A percentile compares a stretch with the other conserved stretches of the same genome.
These are phyloP conservation scores for Lithosia quadra DNA, from an alignment of 2,888 invertebrate genomes.

Conservation along the genomic window DNA sequence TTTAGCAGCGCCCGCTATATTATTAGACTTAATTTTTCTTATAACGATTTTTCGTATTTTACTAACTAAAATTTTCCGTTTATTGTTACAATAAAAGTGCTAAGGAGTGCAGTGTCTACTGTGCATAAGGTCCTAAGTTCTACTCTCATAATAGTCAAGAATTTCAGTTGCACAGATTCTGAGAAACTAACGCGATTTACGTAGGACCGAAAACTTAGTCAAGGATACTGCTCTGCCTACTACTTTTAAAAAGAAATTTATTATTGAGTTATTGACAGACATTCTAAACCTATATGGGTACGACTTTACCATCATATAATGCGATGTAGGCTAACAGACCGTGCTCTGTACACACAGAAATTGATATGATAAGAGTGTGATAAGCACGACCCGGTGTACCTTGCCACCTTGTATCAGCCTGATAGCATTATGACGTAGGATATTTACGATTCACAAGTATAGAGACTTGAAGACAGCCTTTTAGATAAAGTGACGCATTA, in stretches of 20 bases:
- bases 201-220: too few species aligned
- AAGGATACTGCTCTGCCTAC: too few species aligned
- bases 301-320: constrained; percentile 22
- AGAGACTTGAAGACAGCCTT: background rate
- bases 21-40: too few species aligned
- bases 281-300: background rate
- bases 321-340: constrained; percentile 28
- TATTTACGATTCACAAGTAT: constrained; percentile 1
- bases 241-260: too few species aligned
- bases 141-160: too few species aligned
- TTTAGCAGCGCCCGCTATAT: background rate
- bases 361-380: constrained; percentile 50
- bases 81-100: too few species aligned
- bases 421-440: constrained; percentile 5
- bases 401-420: background rate
- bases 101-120: too few species aligned
- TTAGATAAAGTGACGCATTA: background rate
- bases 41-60: too few species aligned
- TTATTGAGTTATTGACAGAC: background rate
- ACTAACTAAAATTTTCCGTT: too few species aligned
- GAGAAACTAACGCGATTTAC: too few species aligned
- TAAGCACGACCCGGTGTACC: constrained; percentile 22
- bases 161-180: too few species aligned
- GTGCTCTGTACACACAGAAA: constrained; percentile 29
- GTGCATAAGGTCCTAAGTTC: too few species aligned